These are phyloP conservation scores for Falco punctatus DNA, from an alignment of 2,113 vertebrate species.

Conservation along the genomic window DNA sequence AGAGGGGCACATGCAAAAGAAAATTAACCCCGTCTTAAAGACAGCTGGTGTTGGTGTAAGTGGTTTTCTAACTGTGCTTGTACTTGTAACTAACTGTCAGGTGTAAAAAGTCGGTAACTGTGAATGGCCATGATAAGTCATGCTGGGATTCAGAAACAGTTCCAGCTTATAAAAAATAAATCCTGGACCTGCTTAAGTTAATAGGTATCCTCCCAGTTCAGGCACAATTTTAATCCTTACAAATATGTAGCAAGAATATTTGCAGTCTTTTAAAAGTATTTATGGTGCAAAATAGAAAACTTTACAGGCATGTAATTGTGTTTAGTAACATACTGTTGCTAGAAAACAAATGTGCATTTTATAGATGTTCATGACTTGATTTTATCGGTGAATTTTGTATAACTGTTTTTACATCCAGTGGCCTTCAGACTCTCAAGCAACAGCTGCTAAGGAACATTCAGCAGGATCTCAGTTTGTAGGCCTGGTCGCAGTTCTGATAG, in stretches of 20 bases:
- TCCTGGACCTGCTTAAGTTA: neutral
- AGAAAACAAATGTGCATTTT: neutral
- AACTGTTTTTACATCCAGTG: conserved; percentile 79
- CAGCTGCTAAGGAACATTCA: conserved; percentile 79
- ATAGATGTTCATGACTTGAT: neutral
- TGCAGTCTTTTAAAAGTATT: neutral
- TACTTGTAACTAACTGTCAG: neutral
- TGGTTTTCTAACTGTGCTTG: neutral
- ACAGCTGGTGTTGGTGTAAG: neutral
- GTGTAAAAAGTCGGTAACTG: neutral
- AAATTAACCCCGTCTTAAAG: neutral
- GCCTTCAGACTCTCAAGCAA: conserved; percentile 83
- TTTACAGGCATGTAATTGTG: neutral
- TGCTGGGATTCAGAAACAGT: neutral
- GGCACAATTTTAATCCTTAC: neutral
- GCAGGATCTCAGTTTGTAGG: conserved; percentile 90
- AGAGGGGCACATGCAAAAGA: neutral
- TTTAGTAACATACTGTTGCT: neutral
- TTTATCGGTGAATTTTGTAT: neutral
- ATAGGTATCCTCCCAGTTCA: neutral
- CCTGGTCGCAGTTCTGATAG: conserved; percentile 89
- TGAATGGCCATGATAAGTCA: neutral
- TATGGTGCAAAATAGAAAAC: neutral
- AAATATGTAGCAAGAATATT: neutral
- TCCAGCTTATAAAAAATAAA: neutral